Conservation (phyloP, 2,797 vertebrate species). For the Chloroceryle inda region DNA sequence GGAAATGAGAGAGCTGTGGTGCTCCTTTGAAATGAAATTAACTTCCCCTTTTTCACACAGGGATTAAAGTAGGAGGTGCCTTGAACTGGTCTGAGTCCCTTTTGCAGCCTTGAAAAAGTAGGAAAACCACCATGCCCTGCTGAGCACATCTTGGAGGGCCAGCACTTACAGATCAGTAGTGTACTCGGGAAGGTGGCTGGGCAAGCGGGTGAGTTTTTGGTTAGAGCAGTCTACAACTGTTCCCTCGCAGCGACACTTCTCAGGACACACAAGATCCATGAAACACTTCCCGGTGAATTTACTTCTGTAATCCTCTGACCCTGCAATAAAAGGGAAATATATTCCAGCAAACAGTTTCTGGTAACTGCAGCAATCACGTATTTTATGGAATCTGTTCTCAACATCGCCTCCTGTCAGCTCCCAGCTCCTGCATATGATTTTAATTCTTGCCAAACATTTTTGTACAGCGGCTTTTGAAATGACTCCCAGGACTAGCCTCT, state of each 20-base stretch:
- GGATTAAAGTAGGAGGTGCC: background rate
- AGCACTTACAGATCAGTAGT: conserved; percentile 93
- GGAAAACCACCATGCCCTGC: background rate
- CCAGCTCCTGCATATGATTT: background rate
- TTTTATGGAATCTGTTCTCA: background rate
- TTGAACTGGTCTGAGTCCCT: background rate
- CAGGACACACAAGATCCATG: conserved; percentile 94
- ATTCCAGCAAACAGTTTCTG: background rate
- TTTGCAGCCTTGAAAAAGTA: background rate
- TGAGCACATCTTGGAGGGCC: background rate
- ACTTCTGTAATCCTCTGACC: conserved; percentile 94
- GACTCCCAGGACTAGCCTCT: background rate
- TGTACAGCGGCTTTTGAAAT: background rate
- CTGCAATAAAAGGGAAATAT: conserved; percentile 77
- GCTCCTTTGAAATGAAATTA: background rate
- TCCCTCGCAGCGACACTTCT: conserved; percentile 95
- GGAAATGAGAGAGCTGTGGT: background rate
- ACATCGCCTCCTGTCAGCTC: background rate
- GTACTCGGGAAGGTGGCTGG: conserved; percentile 92
- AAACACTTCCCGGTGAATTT: conserved; percentile 93
- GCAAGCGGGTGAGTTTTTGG: conserved; percentile 90
- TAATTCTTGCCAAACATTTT: background rate
- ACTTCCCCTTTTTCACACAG: background rate
- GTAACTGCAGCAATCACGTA: background rate
- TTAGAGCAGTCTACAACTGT: conserved; percentile 97